phyloP scores from a whole-genome alignment of 2,113 vertebrate genomes.

The Pionites leucogaster region DNA sequence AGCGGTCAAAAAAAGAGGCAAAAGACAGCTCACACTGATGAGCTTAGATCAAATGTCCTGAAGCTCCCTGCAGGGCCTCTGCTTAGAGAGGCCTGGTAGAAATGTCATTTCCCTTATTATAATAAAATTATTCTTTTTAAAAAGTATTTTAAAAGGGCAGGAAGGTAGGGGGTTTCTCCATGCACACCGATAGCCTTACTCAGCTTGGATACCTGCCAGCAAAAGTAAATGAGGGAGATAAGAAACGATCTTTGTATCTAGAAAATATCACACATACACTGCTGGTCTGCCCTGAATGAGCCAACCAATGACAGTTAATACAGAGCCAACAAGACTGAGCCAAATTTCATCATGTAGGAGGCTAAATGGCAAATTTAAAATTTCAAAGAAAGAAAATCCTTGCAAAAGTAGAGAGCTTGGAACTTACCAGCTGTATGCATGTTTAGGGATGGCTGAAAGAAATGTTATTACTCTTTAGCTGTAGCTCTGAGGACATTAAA shows the following conservation, averaged over 20 bases:
- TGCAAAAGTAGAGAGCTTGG: background rate
- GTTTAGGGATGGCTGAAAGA: background rate
- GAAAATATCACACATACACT: background rate
- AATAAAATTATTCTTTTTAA: background rate
- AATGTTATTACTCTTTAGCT: background rate
- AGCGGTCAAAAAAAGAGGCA: background rate
- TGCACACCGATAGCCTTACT: accelerated
- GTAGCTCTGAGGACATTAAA: background rate
- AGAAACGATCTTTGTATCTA: background rate
- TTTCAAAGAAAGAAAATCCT: background rate
- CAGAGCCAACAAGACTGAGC: background rate
- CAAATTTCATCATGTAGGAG: accelerated
- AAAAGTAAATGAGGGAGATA: accelerated
- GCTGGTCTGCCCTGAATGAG: accelerated
- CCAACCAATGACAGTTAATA: accelerated
- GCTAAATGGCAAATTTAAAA: background rate
- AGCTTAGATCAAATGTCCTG: background rate
- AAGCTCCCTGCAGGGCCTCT: background rate
- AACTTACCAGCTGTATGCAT: background rate
- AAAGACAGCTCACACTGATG: background rate
- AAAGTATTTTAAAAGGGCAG: background rate
- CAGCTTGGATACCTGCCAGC: background rate
- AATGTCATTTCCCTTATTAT: slow-evolving; percentile 22
- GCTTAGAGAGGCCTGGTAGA: background rate
- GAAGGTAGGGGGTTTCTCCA: background rate